Percentiles rank a stretch among this genome's conserved stretches.
Conservation (phyloP, 2,888 invertebrate species). For the Sympetrum striolatum region DNA sequence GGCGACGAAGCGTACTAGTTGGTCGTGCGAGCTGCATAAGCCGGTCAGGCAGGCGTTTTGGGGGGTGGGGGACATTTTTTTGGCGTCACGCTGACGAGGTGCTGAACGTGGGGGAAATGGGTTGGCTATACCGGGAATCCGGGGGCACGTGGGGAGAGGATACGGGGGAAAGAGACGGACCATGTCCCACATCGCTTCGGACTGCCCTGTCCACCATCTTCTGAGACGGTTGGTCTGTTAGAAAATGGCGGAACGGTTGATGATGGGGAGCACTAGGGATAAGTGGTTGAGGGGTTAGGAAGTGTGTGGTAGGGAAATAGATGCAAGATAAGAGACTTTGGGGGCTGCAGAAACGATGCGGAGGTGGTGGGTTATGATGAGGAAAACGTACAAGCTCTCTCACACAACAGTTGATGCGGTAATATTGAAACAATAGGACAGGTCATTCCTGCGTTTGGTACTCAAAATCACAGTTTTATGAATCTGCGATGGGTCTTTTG, state of each 20-base stretch:
- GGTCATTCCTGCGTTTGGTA: too few relatives aligned
- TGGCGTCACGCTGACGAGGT: background rate
- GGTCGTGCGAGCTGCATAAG: conserved; percentile 32
- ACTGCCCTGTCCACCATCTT: background rate
- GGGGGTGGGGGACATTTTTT: background rate
- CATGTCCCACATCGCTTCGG: background rate
- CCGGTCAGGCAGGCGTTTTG: background rate
- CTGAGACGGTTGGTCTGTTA: background rate
- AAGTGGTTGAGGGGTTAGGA: background rate
- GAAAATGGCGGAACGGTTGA: background rate
- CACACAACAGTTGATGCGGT: too few relatives aligned
- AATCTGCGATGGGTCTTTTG: too few relatives aligned
- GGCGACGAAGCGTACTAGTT: conserved; percentile 28
- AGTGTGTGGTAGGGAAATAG: background rate
- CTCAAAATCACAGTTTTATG: too few relatives aligned
- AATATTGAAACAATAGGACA: too few relatives aligned
- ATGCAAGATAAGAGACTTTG: background rate
- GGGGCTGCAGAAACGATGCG: background rate
- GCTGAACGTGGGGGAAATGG: background rate
- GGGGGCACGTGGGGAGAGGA: background rate
- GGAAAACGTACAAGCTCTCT: too few relatives aligned
- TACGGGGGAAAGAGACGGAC: background rate
- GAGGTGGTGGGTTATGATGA: background rate
- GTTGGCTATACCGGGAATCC: background rate
- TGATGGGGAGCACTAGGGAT: background rate